These are phyloP conservation scores for Microcebus tavaratra DNA, from an alignment of 2,113 vertebrate species.

Conservation along the genomic window DNA sequence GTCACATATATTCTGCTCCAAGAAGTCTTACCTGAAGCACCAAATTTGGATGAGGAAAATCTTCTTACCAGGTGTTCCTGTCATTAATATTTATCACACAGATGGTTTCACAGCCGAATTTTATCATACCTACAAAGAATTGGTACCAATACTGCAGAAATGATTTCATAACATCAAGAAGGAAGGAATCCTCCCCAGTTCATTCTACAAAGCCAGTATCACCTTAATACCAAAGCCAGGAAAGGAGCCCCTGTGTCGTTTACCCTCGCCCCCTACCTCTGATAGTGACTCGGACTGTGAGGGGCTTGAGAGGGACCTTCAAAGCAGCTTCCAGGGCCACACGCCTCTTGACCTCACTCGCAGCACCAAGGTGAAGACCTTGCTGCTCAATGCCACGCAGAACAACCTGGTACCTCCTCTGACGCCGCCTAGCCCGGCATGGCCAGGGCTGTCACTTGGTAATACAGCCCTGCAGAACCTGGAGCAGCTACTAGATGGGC, in stretches of 20 bases:
- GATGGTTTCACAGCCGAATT: too few relatives aligned
- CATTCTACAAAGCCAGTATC: too few relatives aligned
- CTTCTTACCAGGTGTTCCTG: background rate
- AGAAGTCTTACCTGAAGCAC: background rate
- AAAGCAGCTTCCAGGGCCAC: slow-evolving; percentile 87
- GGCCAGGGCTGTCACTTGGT: slow-evolving; percentile 86
- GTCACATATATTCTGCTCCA: background rate
- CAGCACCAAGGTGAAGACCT: slow-evolving; percentile 90
- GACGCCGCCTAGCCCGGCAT: slow-evolving; percentile 74
- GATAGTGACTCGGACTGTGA: slow-evolving; percentile 79
- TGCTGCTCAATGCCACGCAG: slow-evolving; percentile 76
- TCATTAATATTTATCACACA: background rate
- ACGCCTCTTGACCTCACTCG: slow-evolving; percentile 92
- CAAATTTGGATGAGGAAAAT: background rate
- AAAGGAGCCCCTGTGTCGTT: slow-evolving; percentile 85
- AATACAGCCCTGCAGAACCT: slow-evolving; percentile 86
- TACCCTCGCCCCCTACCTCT: slow-evolving; percentile 81
- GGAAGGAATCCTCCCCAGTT: too few relatives aligned
- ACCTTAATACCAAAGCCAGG: too few relatives aligned
- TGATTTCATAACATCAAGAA: too few relatives aligned
- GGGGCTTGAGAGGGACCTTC: slow-evolving; percentile 60
- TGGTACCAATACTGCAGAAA: too few relatives aligned
- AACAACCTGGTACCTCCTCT: slow-evolving; percentile 9
- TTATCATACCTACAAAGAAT: too few relatives aligned
- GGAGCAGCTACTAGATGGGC: slow-evolving; percentile 86